phyloP scores from a whole-genome alignment of 2,888 invertebrate genomes.

The Nipponacmea schrenckii region DNA sequence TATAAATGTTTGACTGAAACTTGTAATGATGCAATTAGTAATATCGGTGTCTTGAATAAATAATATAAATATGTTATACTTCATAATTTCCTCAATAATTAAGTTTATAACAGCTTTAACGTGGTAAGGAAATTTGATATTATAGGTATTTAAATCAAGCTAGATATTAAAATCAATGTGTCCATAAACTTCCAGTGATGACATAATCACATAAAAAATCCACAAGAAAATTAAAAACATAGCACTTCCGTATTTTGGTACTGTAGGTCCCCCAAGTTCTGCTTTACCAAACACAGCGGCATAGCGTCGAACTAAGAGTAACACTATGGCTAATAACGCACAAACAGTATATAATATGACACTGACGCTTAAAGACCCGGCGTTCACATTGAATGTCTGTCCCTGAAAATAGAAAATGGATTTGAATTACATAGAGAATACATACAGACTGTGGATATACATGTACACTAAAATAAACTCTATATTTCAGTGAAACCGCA shows the following conservation, averaged over 20 bases:
- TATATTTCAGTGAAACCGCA: background rate
- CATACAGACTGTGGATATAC: too few relatives aligned
- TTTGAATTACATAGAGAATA: background rate
- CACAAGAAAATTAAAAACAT: constrained; percentile 69
- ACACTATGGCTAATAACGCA: constrained; percentile 69
- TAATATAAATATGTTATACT: too few relatives aligned
- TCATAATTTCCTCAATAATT: too few relatives aligned
- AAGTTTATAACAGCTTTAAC: too few relatives aligned
- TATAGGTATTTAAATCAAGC: too few relatives aligned
- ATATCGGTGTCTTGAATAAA: too few relatives aligned
- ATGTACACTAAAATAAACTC: too few relatives aligned
- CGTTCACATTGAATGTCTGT: constrained; percentile 60
- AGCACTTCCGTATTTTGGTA: constrained; percentile 66
- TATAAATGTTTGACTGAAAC: too few relatives aligned
- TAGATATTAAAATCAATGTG: constrained; percentile 35
- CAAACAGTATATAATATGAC: constrained; percentile 72
- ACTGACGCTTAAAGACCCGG: constrained; percentile 68
- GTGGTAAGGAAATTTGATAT: too few relatives aligned
- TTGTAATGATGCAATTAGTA: too few relatives aligned
- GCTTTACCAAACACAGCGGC: constrained; percentile 69
- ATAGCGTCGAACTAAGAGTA: constrained; percentile 70
- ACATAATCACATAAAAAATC: constrained; percentile 71
- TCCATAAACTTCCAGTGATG: constrained; percentile 52
- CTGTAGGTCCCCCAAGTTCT: constrained; percentile 72
- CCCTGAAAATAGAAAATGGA: constrained; percentile 45